Evolutionary conservation across 2,113 vertebrate genomes (phyloP).

Genomic region (Macquaria ambigua): DNA sequence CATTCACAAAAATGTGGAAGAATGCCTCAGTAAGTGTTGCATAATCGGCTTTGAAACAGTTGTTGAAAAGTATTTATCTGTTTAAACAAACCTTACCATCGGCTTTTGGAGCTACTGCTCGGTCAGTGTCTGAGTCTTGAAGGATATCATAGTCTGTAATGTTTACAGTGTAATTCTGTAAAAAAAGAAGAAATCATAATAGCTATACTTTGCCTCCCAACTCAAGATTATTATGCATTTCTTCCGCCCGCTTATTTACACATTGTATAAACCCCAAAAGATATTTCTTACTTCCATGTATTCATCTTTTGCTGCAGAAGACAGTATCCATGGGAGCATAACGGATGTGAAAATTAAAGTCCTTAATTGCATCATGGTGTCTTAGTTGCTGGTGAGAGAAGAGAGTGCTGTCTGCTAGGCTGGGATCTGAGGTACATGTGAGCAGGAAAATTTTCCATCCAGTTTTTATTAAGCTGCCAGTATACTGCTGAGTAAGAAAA

Average conservation of each 20-base stretch:
- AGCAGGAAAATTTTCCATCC: constrained; percentile 89
- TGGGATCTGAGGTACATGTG: constrained; percentile 72
- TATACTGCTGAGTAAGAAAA: constrained; percentile 81
- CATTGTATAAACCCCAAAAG: not conserved
- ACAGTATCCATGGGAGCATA: constrained; percentile 83
- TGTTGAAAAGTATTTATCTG: constrained; percentile 38
- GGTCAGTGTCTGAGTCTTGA: constrained; percentile 24
- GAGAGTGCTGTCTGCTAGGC: constrained; percentile 70
- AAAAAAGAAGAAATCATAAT: constrained; percentile 37
- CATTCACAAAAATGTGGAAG: constrained; percentile 62
- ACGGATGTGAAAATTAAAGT: constrained; percentile 82
- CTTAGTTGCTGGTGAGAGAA: constrained; percentile 61
- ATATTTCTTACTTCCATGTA: constrained; percentile 54
- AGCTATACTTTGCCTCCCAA: constrained; percentile 4
- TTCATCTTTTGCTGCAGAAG: constrained; percentile 72
- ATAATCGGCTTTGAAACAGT: constrained; percentile 54
- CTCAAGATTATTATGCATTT: not conserved
- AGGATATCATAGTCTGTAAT: constrained; percentile 46
- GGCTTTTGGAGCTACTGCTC: constrained; percentile 33
- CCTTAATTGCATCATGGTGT: constrained; percentile 85
- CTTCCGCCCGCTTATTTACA: not conserved
- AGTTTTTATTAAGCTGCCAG: constrained; percentile 91
- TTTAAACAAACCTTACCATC: constrained; percentile 56
- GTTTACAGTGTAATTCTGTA: constrained; percentile 58
- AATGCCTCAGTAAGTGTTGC: constrained; percentile 52